Base-by-base conservation (phyloP, 2,797 vertebrate genomes). In the Pteropus rufus region DNA sequence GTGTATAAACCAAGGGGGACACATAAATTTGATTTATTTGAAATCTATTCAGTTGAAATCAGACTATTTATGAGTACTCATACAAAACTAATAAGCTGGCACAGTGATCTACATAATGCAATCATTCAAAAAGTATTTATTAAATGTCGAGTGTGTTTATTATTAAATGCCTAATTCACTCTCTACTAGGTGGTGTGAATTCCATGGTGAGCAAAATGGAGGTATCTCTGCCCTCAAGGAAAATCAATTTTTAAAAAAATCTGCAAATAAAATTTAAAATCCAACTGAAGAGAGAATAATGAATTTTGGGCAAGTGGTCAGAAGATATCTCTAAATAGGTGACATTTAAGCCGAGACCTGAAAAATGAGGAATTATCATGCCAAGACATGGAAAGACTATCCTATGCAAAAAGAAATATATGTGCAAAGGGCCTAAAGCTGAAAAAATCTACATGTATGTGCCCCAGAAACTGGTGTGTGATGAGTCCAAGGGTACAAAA, bases 241-340 rank as follows among this genome's bases (percentile, higher is more conserved):
- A 93, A 79, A 80, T 67, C 10, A 65, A 62, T 58, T 24, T 52
- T 75, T 92, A 73, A 21, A 83, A 46, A 49, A 80, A 14, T 91
- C 14, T 84, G 16, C 41, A 83, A 60, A 86, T 83, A 56, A 94
- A 93, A 89, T 89, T 91, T 41, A 88, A 93, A 87, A 79, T 67
- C 16, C 76, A 76, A 49, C 15, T 39, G 31, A 85, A 64, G 10
- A n/a, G 18, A 88, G 36, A 96, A 75, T 46, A 67, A 82, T 64
- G 7, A 23, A 73, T 58, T 81, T 72, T 34, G n/a, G 29, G 31
- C 46, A 75, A 49, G 44, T 62, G 24, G 46, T 36, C 44, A 77
- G 86, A 86, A 62, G 21, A 44, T 44, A 26, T 95, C 41, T 96
- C 67, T 90, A 76, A 65, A 60, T 73, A 62, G 31, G 34, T 67